Base-by-base conservation (phyloP, 1,140 invertebrate genomes). In the Dendrolimus kikuchii region DNA sequence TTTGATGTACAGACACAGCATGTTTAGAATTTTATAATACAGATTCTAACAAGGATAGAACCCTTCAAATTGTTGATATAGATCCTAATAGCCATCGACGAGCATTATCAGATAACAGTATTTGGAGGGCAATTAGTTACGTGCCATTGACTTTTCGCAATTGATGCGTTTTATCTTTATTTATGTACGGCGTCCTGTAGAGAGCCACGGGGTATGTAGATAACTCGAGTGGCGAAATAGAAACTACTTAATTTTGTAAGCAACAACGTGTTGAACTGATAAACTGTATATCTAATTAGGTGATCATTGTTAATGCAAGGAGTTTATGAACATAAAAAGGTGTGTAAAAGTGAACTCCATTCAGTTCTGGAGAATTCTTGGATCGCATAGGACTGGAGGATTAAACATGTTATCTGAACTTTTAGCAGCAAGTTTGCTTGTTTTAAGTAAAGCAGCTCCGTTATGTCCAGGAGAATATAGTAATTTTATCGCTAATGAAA, bases 231-330 rank as follows among this genome's bases (percentile, higher is more conserved):
- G 61, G 61, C 50, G 63, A 66, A 62, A 64, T 53, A 65, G 53
- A 62, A 60, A 55, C 59, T 52, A 67, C 60, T 64, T 65, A 49
- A 63, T 70, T 62, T 72, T 60, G 59, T 65, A 68, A 70, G 49
- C 53, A 54, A 59, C 23, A 3, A 48, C 50, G 53, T 55, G 59
- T 60, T 61, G 64, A 53, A 47, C 44, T 49, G 65, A 65, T 61
- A 60, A 60, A 52, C 42, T 50, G 62, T 59, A 63, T 75, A 71
- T 75, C 67, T 80, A 80, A 80, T 80, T 77, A 77, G 77, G 71
- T 66, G 67, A 77, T 73, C 59, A 62, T 65, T 58, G 57, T 60
- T 65, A 66, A 60, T 40, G 48, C 53, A 43, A 23, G 23, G 5
- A 49, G 50, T 48, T 7, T 38, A 47, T 52, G 39, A 38, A n/a